Evolutionary conservation across 2,888 invertebrate genomes (phyloP).

Genomic region (Lamproptera curius): DNA sequence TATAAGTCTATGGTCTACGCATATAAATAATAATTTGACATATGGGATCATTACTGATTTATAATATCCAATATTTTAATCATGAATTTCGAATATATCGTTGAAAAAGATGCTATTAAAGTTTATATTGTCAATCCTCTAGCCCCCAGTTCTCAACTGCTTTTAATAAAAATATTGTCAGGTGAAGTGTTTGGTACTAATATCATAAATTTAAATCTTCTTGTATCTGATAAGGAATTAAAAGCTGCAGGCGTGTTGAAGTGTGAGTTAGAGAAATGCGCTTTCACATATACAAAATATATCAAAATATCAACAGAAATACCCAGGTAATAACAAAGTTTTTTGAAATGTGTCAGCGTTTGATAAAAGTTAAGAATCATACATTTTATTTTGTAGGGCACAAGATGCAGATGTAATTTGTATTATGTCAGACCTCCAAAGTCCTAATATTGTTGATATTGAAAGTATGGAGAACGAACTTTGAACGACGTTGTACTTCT

Average conservation of each 20-base stretch:
- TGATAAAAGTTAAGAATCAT: no score
- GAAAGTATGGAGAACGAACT: constrained; percentile 36
- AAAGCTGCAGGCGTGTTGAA: constrained; percentile 40
- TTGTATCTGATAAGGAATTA: constrained; percentile 54
- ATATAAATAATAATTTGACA: no score
- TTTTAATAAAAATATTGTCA: constrained; percentile 49
- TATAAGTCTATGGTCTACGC: no score
- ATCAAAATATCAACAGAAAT: constrained; percentile 49
- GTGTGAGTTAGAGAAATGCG: constrained; percentile 47
- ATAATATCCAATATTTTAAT: no score
- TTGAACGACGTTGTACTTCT: constrained; percentile 53
- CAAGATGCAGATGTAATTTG: constrained; percentile 62
- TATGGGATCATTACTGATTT: no score
- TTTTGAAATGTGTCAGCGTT: no score
- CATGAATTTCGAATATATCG: constrained; percentile 53
- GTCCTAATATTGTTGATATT: constrained; percentile 50
- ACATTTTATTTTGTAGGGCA: constrained; percentile 36
- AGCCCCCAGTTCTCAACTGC: constrained; percentile 40
- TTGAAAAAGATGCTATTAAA: constrained; percentile 39
- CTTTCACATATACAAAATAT: constrained; percentile 46
- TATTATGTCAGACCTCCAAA: constrained; percentile 50
- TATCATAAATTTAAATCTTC: constrained; percentile 48
- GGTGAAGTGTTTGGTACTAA: constrained; percentile 54
- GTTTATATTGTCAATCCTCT: constrained; percentile 57
- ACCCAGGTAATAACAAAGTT: constrained; percentile 43